Evolutionary conservation across 2,113 vertebrate species (phyloP), one percentile per base, ranked within the genome.

Genomic region (Sitta europaea): DNA sequence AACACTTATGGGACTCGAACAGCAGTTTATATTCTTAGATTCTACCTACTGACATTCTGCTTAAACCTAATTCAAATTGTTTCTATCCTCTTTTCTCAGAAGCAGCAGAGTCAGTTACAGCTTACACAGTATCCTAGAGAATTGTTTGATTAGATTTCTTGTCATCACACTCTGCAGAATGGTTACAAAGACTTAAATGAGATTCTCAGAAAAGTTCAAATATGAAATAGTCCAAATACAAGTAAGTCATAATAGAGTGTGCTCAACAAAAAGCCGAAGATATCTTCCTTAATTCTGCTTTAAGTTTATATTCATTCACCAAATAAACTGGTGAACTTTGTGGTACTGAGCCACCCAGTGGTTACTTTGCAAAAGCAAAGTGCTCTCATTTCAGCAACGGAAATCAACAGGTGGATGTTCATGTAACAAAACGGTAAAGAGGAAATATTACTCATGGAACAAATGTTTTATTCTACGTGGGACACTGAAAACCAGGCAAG

Each of bases 341-440:
- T 73, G 24, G 17, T 45, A 59, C 43, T n/a, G 75, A 80, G 96
- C 92, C 96, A 92, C 65, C 96, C 87, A 88, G 67, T 67, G 96
- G 93, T 67, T 71, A 74, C 55, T 79, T 42, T 12, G 9, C 12
- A 15, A 83, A 88, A 85, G 40, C 23, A 68, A 75, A 72, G 54
- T 19, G 5, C 27, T 70, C 22, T 31, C 51, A 4, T 33, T 83
- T 63, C 42, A 82, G 50, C 40, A 84, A 33, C 1, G 1, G n/a
- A 24, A 47, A 80, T 45, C 22, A 53, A 43, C 31, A 67, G 17
- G n/a, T 16, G 11, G 31, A 62, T 22, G 4, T 45, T 75, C 40
- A 28, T 11, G 1, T 25, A 67, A 59, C 15, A 35, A 53, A 66
- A 16, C 0, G 0, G 40, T 12, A 86, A 42, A 66, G 68, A 45